Conservation (phyloP, 2,888 invertebrate species). For the Oscheius sp. region DNA sequence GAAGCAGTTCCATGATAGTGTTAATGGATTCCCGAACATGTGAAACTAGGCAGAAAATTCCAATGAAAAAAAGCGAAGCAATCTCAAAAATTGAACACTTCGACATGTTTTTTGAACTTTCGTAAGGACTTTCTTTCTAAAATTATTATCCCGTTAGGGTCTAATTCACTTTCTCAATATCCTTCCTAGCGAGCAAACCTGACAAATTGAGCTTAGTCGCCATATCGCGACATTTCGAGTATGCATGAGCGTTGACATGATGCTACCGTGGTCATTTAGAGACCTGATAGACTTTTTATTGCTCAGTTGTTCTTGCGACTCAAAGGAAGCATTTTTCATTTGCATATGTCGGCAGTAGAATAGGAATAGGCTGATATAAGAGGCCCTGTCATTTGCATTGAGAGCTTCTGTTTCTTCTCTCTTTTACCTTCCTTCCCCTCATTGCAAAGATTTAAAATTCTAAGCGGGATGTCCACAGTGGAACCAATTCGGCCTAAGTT, state of each 20-base stretch:
- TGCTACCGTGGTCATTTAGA: no score
- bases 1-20: no score
- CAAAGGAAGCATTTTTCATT: constrained; percentile 31
- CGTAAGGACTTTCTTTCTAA: no score
- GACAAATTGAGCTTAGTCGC: constrained; percentile 10
- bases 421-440: neutral
- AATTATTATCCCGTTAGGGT: no score
- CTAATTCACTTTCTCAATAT: no score
- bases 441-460: neutral
- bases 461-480: constrained; percentile 21
- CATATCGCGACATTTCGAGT: constrained; percentile 4
- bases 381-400: constrained; percentile 17
- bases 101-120: no score
- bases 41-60: no score
- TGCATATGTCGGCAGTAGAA: constrained; percentile 7
- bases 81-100: no score
- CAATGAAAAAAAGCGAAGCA: no score
- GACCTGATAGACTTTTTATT: no score
- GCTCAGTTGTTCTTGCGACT: no score
- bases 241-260: constrained; percentile 10
- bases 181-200: neutral
- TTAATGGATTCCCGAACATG: no score
- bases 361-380: constrained; percentile 7
- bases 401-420: neutral
- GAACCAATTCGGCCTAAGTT: constrained; percentile 24